A percentile compares a stretch with the other conserved stretches of the same genome.
These are phyloP conservation scores for Catharus minimus DNA, from an alignment of 2,113 vertebrate genomes.

Conservation along the genomic window DNA sequence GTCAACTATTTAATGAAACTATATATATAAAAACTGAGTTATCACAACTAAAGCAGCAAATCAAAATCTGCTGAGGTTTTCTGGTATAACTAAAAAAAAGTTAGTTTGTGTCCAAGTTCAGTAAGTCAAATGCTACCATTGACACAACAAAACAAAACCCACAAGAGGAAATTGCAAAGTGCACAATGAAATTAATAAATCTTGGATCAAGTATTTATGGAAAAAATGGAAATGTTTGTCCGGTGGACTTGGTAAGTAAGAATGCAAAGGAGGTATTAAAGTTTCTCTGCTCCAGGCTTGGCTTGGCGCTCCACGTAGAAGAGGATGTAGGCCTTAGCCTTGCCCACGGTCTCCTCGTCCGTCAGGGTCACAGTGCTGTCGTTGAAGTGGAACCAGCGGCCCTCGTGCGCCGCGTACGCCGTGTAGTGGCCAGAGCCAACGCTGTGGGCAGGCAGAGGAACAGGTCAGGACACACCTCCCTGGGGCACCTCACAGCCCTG, in stretches of 20 bases:
- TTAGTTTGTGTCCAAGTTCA: slow-evolving; percentile 77
- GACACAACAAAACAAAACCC: slow-evolving; percentile 76
- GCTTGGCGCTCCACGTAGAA: slow-evolving; percentile 90
- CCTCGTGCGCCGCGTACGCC: slow-evolving; percentile 88
- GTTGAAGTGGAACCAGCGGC: slow-evolving; percentile 97
- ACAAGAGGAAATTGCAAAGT: slow-evolving; percentile 79
- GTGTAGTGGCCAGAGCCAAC: slow-evolving; percentile 98
- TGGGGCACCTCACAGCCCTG: not conserved
- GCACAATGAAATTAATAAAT: slow-evolving; percentile 80
- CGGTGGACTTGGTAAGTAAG: slow-evolving; percentile 64
- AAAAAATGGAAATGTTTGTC: slow-evolving; percentile 78
- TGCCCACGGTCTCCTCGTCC: slow-evolving; percentile 89
- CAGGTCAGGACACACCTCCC: not conserved
- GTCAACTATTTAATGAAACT: slow-evolving; percentile 75
- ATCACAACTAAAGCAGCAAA: slow-evolving; percentile 83
- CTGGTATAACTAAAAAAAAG: slow-evolving; percentile 74
- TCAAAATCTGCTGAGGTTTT: slow-evolving; percentile 81
- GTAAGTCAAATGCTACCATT: slow-evolving; percentile 75
- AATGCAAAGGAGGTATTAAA: slow-evolving; percentile 73
- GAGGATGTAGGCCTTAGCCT: slow-evolving; percentile 97
- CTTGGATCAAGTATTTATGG: slow-evolving; percentile 81
- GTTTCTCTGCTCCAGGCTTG: slow-evolving; percentile 76
- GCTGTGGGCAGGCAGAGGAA: not conserved
- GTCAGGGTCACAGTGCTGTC: slow-evolving; percentile 95
- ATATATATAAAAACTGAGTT: slow-evolving; percentile 76